Base-by-base conservation (phyloP, 2,888 invertebrate species). In the Steinernema carpocapsae region DNA sequence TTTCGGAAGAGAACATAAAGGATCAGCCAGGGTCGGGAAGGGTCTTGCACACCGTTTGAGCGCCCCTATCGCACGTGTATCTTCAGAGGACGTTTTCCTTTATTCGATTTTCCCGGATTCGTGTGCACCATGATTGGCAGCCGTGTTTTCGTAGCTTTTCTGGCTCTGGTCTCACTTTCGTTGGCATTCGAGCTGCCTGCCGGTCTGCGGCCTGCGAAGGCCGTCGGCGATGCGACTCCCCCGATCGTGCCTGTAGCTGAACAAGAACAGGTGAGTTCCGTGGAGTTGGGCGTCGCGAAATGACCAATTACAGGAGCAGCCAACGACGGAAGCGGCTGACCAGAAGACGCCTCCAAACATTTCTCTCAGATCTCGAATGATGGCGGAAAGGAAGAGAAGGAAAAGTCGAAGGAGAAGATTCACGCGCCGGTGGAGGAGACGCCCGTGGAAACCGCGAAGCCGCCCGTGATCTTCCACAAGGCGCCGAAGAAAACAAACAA, bases 361-460 rank as follows among this genome's bases (percentile, higher is more conserved):
- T 6, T 79, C 81, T n/a, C 59, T 84, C 43, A 79, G 84, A 59
- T 83, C 83, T 2, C 76, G 84, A 37, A 84, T 84, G 83, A 84
- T 84, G 78, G 83, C 84, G 0, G 84, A 10, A 64, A 64, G 19
- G 64, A 64, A 17, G n/a, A 64, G 32, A n/a, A 64, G 14, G 64
- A 64, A 32, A 64, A 64, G 37, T 14, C 29, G 14, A 64, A 64
- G 64, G 64, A 29, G 14, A 64, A 29, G 32, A 7, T 32, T 14
- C 19, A 17, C 48, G n/a, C 48, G 29, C 1, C n/a, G 3, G 48
- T 24, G 1, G 52, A 52, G 12, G 52, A 24, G 24, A 10, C 52
- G 19, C 19, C 19, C 1, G 52, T 10, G 1, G 64, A 64, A 29
- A 32, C 64, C 14, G 64, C 26, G 17, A 64, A 64, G 37, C 64